Evolutionary conservation across 2,797 vertebrate genomes (phyloP).

Genomic region (Eurystomus glaucurus): DNA sequence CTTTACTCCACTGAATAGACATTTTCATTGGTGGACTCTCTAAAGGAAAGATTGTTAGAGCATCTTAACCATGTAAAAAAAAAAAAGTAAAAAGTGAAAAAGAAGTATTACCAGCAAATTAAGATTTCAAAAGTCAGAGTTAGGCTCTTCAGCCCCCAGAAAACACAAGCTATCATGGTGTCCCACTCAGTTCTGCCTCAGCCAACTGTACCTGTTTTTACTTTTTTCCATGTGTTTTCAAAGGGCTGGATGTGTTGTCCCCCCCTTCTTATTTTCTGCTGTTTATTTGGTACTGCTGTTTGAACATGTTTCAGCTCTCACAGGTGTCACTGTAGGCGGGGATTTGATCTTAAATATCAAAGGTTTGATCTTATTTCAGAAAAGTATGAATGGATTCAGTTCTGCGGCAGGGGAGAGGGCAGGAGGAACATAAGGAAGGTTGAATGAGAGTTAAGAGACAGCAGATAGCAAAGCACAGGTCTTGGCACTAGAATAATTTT

Average conservation of each 20-base stretch:
- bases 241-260: background rate
- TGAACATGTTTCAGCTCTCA: background rate
- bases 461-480: background rate
- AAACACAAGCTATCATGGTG: background rate
- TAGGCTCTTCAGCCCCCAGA: background rate
- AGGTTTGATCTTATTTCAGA: conserved; percentile 5
- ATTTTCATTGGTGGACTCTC: background rate
- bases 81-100: background rate
- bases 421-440: background rate
- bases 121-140: background rate
- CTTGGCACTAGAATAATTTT: background rate
- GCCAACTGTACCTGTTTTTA: background rate
- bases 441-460: background rate
- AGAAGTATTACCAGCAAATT: background rate
- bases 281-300: background rate
- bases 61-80: background rate
- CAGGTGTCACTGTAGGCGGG: background rate
- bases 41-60: background rate
- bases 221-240: background rate
- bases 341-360: conserved; percentile 20
- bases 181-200: background rate
- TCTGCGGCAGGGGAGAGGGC: background rate
- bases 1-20: background rate
- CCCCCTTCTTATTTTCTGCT: fast-evolving
- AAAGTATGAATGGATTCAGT: background rate